These are phyloP conservation scores for Gopherus evgoodei DNA, from an alignment of 2,113 vertebrate genomes.

Conservation along the genomic window DNA sequence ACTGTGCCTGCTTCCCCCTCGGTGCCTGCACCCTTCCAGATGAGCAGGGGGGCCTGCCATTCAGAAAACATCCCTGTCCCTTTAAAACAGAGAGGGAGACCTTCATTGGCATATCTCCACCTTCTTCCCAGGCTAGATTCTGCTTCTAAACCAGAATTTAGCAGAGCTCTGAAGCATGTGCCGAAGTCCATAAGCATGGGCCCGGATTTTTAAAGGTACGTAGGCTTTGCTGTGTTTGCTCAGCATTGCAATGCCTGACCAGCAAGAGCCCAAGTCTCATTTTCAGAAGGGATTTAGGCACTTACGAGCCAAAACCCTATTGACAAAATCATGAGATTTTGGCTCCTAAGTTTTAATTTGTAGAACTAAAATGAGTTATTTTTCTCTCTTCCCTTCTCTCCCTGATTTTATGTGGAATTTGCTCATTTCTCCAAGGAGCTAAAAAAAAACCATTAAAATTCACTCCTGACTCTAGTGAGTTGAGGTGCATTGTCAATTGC, in stretches of 20 bases:
- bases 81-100: not conserved
- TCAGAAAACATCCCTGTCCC: not conserved
- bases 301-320: not conserved
- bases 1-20: not conserved
- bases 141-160: not conserved
- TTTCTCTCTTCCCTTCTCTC: conserved; percentile 26
- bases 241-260: not conserved
- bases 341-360: conserved; percentile 28
- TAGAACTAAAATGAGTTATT: conserved; percentile 54
- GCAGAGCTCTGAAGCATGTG: not conserved
- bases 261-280: not conserved
- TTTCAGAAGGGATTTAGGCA: not conserved
- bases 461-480: not conserved
- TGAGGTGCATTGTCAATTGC: conserved; percentile 12
- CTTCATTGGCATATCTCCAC: not conserved
- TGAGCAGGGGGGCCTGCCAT: not conserved
- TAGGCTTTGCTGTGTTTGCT: not conserved
- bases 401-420: conserved; percentile 18
- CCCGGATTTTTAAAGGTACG: not conserved
- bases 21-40: not conserved
- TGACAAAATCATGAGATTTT: not conserved
- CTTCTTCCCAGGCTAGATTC: not conserved
- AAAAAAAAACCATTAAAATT: conserved; percentile 45
- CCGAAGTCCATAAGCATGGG: not conserved
- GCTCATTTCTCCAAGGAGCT: conserved; percentile 63